Conservation (phyloP, 2,113 vertebrate genomes). For the Setophaga kirtlandii region DNA sequence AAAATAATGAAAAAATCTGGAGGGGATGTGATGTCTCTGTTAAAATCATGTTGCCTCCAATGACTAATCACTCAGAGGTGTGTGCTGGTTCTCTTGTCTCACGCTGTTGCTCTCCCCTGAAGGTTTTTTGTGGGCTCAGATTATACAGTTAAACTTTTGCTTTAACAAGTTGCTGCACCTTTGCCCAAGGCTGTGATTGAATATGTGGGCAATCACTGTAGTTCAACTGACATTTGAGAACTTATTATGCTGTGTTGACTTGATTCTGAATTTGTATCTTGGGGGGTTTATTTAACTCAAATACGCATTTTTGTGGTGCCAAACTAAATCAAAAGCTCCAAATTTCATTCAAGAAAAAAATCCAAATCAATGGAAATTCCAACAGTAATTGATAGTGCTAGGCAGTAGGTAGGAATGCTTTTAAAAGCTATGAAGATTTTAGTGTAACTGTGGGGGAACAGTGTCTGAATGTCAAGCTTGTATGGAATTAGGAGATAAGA, state of each 20-base stretch:
- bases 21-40: background rate
- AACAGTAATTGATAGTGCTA: background rate
- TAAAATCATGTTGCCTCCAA: background rate
- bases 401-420: background rate
- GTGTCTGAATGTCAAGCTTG: background rate
- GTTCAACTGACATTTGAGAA: background rate
- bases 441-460: background rate
- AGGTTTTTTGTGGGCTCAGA: background rate
- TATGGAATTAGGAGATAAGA: background rate
- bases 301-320: background rate
- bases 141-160: background rate
- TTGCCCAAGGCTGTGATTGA: conserved; percentile 24
- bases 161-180: conserved; percentile 18
- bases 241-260: background rate
- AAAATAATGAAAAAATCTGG: background rate
- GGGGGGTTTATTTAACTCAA: background rate
- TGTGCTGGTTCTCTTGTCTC: background rate
- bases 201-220: conserved; percentile 18
- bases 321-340: background rate
- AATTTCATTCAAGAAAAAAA: background rate
- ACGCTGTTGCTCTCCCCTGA: background rate
- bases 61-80: background rate
- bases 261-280: background rate
- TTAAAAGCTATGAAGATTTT: background rate
- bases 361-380: background rate